Conservation (phyloP, 2,888 invertebrate species). For the Tetheella fluctuosa region DNA sequence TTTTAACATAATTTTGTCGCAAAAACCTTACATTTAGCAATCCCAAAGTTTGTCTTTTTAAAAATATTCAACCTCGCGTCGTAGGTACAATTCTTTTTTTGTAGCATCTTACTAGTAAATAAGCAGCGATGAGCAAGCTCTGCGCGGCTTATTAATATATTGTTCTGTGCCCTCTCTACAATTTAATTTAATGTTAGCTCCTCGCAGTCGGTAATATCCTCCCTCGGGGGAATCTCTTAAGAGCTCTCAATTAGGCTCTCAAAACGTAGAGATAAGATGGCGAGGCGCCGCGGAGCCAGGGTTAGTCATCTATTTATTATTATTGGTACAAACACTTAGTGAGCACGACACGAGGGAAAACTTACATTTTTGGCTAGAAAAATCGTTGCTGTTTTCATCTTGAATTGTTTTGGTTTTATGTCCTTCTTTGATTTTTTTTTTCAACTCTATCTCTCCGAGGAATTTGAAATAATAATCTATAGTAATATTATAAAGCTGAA, state of each 20-base stretch:
- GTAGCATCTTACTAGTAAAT: neutral
- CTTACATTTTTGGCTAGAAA: neutral
- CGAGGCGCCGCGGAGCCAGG: neutral
- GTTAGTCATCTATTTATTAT: neutral
- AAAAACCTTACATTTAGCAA: too few relatives aligned
- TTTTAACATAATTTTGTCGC: too few relatives aligned
- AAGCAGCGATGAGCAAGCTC: neutral
- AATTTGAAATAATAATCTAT: too few relatives aligned
- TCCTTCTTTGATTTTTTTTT: too few relatives aligned
- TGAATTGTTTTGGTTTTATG: too few relatives aligned
- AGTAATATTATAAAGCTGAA: too few relatives aligned
- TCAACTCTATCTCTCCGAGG: too few relatives aligned
- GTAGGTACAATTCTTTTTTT: too few relatives aligned
- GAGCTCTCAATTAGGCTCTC: slow-evolving; percentile 5
- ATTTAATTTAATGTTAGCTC: slow-evolving; percentile 2
- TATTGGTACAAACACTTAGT: neutral
- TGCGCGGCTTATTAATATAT: neutral
- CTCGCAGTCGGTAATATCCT: neutral
- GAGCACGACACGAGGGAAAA: neutral
- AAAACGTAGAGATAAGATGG: neutral
- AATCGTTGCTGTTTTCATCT: too few relatives aligned
- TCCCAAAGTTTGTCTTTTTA: too few relatives aligned
- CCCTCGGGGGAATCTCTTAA: slow-evolving; percentile 5
- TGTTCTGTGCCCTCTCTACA: neutral
- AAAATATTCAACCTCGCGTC: too few relatives aligned